Conservation (phyloP, 2,113 vertebrate species). For the Oenanthe oenanthe region DNA sequence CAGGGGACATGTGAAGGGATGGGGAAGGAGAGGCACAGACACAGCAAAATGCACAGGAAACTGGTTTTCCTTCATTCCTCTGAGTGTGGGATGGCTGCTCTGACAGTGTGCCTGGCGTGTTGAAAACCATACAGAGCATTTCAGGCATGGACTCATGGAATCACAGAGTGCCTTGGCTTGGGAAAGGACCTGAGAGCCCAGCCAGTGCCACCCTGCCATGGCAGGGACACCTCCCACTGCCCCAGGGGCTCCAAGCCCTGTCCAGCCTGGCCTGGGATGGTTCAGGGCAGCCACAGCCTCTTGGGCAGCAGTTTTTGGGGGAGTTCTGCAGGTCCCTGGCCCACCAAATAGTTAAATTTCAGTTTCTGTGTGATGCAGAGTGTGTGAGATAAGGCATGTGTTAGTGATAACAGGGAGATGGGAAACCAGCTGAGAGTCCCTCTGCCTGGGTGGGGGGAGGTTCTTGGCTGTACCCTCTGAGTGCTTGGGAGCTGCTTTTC, state of each 20-base stretch:
- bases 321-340: background rate
- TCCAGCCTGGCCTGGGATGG: background rate
- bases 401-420: slow-evolving; percentile 44
- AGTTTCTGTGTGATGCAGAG: background rate
- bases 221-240: background rate
- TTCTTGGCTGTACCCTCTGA: slow-evolving; percentile 61
- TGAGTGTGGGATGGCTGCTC: background rate
- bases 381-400: slow-evolving; percentile 38
- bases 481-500: slow-evolving; percentile 54
- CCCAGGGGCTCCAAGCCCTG: background rate
- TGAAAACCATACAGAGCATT: background rate
- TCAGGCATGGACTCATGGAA: background rate
- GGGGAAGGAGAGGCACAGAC: background rate
- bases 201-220: background rate
- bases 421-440: slow-evolving; percentile 55
- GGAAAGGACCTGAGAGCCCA: background rate
- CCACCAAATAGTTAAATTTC: slow-evolving; percentile 37
- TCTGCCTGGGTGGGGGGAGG: slow-evolving; percentile 23
- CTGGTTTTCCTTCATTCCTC: background rate
- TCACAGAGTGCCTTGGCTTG: background rate
- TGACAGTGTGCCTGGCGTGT: background rate
- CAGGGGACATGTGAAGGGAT: background rate
- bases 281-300: background rate
- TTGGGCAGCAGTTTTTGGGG: accelerated
- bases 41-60: background rate